A percentile compares a stretch with the other conserved stretches of the same genome.
Conservation (phyloP, 1,140 invertebrate genomes). For the Ostrea denselamellosa region DNA sequence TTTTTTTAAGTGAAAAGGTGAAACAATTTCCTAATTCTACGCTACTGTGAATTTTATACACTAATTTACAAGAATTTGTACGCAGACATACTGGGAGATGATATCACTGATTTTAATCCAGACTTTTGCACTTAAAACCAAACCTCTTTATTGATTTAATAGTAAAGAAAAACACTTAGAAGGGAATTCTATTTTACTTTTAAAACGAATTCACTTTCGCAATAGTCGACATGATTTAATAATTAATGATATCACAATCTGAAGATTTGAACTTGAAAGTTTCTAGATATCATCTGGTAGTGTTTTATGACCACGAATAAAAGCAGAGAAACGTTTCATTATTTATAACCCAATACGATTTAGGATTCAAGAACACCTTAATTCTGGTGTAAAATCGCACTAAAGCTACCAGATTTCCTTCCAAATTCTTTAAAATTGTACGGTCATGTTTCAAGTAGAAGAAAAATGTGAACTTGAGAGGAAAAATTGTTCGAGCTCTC, state of each 20-base stretch:
- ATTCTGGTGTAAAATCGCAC: no score
- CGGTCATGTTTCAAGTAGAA: no score
- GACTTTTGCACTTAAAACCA: no score
- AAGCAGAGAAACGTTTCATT: background rate
- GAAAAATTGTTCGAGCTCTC: no score
- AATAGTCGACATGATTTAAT: background rate
- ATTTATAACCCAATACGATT: background rate
- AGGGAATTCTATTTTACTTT: background rate
- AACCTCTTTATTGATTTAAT: no score
- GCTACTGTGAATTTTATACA: background rate
- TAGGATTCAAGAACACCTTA: no score
- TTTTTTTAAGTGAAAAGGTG: background rate
- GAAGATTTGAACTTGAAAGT: background rate
- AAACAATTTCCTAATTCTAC: background rate
- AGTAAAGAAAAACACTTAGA: no score
- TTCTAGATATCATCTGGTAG: background rate
- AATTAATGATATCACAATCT: background rate
- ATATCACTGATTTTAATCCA: no score
- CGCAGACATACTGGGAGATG: no score
- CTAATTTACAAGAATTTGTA: background rate
- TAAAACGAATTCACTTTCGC: background rate
- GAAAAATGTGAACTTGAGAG: no score
- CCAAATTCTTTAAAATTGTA: no score
- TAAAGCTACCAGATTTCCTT: no score
- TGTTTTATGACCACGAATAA: background rate